Evolutionary conservation across 2,888 invertebrate genomes (phyloP), one percentile per base, ranked within the genome.

Genomic region (Stenodera caucasica): DNA sequence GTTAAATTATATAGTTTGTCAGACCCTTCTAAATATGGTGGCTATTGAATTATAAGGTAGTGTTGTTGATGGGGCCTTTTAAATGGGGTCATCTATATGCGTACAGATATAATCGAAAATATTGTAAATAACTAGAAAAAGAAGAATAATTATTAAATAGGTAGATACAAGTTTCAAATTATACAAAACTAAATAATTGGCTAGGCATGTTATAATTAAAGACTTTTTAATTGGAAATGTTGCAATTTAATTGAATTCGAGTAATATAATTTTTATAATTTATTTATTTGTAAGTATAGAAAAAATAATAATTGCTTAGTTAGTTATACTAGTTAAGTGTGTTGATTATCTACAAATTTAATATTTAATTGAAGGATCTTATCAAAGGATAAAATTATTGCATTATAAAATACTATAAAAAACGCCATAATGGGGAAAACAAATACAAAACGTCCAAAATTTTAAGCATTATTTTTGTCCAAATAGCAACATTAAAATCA

Each of bases 31-130:
- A 32, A 21, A 55, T 18, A 60, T 40, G 45, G 23, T 35, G 51
- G 35, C 49, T n/a, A 29, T 37, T 56, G 45, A 45, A 45, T 45
- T 45, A 45, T 45, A 45, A 45, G 45, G 45, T 45, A 32, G 5
- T 33, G 33, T 40, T 45, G 45, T 45, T 45, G 51, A 33, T 33
- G 35, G 37, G n/a, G 37, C 5, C 55, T 51, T 23, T 21, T 61
- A 69, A 69, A 71, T 68, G 61, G 59, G 70, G 65, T 72, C 72
- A 72, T 75, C 71, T 75, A 71, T 74, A 74, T 73, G 74, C 73
- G 68, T 64, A 23, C 18, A 72, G 75, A 74, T 75, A 73, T 69
- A 68, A 75, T 75, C 74, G 62, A 23, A 11, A 45, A 23, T 45
- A 45, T 45, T 23, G 21, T 12, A 45, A 18, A 45, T 21, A 12